A percentile compares a stretch with the other conserved stretches of the same genome.
phyloP scores from a whole-genome alignment of 2,797 vertebrate genomes.

The Parauchenoglanis ngamensis region DNA sequence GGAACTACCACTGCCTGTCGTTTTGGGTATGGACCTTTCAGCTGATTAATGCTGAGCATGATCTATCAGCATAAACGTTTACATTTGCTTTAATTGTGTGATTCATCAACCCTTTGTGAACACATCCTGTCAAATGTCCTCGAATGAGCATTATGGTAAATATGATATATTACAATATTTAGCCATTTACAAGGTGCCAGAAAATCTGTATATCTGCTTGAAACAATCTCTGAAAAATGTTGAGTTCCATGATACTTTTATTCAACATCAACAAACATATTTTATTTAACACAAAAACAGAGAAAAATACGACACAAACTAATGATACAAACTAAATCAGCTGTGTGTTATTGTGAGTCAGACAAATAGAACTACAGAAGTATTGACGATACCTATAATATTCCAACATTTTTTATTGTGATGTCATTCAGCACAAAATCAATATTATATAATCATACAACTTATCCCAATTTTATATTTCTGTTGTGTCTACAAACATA shows the following conservation, averaged over 20 bases:
- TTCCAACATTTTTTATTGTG: background rate
- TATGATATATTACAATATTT: background rate
- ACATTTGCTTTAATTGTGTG: background rate
- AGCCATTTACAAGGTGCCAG: background rate
- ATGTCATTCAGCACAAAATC: background rate
- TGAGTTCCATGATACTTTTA: background rate
- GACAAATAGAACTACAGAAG: background rate
- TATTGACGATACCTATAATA: background rate
- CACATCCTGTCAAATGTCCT: background rate
- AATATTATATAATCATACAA: background rate
- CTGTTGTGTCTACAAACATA: background rate
- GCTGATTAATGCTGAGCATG: background rate
- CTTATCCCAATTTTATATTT: background rate
- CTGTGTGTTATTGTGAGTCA: background rate
- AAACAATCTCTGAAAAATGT: background rate
- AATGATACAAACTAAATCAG: background rate
- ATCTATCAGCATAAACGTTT: background rate
- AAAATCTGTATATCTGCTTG: background rate
- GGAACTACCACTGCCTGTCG: background rate
- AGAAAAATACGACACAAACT: background rate
- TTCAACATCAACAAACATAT: background rate
- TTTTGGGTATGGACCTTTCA: background rate
- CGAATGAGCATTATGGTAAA: background rate
- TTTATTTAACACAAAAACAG: background rate
- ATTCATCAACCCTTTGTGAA: background rate